Conservation (phyloP, 2,113 vertebrate genomes). For the Catharus bicknelli region DNA sequence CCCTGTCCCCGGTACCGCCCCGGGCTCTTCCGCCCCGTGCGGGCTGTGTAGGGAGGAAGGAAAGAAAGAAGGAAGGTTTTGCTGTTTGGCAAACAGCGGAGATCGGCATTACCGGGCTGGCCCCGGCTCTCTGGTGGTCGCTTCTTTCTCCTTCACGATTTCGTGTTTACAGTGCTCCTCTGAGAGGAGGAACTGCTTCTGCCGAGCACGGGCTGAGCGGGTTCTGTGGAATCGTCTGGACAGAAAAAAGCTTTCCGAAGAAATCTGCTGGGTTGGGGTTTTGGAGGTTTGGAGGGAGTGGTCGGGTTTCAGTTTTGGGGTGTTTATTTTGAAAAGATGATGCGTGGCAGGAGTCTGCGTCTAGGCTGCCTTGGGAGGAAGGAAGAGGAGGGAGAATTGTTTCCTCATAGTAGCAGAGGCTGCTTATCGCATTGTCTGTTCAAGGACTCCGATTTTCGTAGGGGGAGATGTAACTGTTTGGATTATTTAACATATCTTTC, state of each 20-base stretch:
- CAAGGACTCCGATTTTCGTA: neutral
- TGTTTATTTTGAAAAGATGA: neutral
- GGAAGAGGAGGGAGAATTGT: constrained; percentile 4
- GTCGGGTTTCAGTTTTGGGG: neutral
- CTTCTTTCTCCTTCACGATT: rapidly evolving
- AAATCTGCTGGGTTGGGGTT: neutral
- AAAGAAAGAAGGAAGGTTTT: neutral
- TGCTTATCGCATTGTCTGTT: neutral
- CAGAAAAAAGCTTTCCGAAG: neutral
- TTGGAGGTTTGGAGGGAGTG: neutral
- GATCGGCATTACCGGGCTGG: rapidly evolving
- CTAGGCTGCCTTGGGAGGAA: neutral
- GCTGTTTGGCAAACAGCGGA: neutral
- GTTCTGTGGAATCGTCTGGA: neutral
- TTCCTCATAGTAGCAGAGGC: neutral
- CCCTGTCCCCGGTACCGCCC: neutral
- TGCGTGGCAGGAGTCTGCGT: neutral
- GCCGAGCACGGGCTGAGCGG: rapidly evolving
- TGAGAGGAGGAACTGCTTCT: too few species aligned
- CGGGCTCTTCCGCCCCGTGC: neutral
- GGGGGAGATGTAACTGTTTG: neutral
- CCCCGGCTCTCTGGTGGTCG: rapidly evolving
- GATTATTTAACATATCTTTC: neutral
- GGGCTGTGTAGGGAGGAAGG: neutral
- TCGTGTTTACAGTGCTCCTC: neutral